A percentile compares a stretch with the other conserved stretches of the same genome.
These are phyloP conservation scores for Macaria liturata DNA, from an alignment of 2,888 invertebrate genomes.

Conservation along the genomic window DNA sequence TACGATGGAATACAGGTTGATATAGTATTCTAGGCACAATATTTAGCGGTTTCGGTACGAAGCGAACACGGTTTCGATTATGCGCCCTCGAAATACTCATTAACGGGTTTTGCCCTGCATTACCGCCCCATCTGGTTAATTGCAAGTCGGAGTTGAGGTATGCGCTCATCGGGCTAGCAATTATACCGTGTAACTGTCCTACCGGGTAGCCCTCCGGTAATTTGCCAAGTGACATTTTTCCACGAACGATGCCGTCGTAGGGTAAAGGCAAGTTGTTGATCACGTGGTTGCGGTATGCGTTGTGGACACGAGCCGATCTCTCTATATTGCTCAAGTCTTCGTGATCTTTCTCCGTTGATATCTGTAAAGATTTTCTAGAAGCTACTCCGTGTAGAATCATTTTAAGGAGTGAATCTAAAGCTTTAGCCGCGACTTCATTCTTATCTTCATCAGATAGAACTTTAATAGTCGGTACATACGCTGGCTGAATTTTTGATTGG, in stretches of 20 bases:
- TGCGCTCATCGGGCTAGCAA: constrained; percentile 11
- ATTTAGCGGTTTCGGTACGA: constrained; percentile 27
- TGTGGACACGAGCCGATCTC: constrained; percentile 13
- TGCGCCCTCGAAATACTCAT: constrained; percentile 24
- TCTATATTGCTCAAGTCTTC: constrained; percentile 5
- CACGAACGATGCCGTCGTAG: constrained; percentile 10
- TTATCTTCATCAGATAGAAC: constrained; percentile 1
- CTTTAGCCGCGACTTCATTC: constrained; percentile 9
- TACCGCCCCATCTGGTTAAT: constrained; percentile 23
- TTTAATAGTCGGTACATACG: too few species aligned
- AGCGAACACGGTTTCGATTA: constrained; percentile 25
- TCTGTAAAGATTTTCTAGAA: constrained; percentile 8
- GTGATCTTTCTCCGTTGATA: background rate
- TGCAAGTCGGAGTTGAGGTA: constrained; percentile 22
- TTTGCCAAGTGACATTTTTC: constrained; percentile 10
- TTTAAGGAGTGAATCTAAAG: constrained; percentile 17
- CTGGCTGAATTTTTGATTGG: background rate
- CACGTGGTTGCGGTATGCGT: constrained; percentile 14
- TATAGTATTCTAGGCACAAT: constrained; percentile 31
- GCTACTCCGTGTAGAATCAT: constrained; percentile 19
- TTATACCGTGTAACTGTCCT: constrained; percentile 8
- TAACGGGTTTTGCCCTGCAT: constrained; percentile 17
- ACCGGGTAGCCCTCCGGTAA: constrained; percentile 15
- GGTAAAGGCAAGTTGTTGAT: constrained; percentile 16
- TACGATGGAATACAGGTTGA: constrained; percentile 24